These are phyloP conservation scores for Drosophila percnosoma DNA, from an alignment of 2,888 invertebrate species.

Conservation along the genomic window DNA sequence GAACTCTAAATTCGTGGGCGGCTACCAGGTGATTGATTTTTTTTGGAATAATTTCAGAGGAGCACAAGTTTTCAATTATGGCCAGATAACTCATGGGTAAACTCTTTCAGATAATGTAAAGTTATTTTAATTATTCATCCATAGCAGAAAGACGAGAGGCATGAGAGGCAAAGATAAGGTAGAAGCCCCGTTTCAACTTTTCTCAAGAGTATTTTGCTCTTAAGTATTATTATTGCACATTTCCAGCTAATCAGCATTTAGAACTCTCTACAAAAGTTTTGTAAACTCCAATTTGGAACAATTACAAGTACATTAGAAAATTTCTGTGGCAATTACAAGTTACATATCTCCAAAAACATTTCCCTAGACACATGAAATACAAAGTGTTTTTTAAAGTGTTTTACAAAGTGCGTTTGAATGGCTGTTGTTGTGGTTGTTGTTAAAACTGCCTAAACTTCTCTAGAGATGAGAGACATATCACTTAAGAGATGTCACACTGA, in stretches of 20 bases:
- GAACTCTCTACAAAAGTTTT: slow-evolving; percentile 37
- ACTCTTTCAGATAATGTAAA: background rate
- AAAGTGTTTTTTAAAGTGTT: slow-evolving; percentile 30
- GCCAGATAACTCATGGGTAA: too few relatives aligned
- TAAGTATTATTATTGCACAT: background rate
- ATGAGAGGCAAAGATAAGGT: background rate
- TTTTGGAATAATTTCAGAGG: background rate
- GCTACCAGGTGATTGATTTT: slow-evolving; percentile 29
- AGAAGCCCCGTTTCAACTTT: background rate
- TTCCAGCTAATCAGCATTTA: slow-evolving; percentile 21
- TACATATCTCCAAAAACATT: slow-evolving; percentile 22
- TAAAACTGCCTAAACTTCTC: slow-evolving; percentile 37
- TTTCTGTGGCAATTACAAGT: slow-evolving; percentile 19
- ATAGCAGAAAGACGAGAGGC: background rate
- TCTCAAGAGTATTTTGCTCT: background rate
- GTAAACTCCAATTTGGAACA: slow-evolving; percentile 45
- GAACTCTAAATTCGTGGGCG: slow-evolving; percentile 38
- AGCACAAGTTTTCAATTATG: slow-evolving; percentile 4
- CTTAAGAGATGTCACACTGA: slow-evolving; percentile 44
- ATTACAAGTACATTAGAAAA: slow-evolving; percentile 39
- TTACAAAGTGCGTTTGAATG: slow-evolving; percentile 47
- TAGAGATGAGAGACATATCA: slow-evolving; percentile 41
- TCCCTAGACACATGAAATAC: slow-evolving; percentile 39
- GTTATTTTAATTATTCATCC: background rate
- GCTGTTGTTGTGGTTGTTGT: slow-evolving; percentile 29